Base-by-base conservation (phyloP, 2,888 invertebrate genomes). In the Limnephilus rhombicus region DNA sequence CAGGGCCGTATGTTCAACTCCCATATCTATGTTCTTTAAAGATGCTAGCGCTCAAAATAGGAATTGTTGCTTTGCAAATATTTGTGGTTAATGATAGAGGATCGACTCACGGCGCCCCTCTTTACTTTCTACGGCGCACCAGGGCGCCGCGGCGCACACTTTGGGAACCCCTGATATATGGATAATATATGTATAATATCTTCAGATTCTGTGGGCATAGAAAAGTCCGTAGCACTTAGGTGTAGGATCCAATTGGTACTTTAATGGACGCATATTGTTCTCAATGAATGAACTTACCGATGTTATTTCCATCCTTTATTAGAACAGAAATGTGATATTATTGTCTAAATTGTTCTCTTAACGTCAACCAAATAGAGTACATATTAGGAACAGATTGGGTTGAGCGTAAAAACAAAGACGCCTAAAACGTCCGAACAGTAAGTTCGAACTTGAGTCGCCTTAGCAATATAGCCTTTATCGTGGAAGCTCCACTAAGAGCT, bases 401-500 rank as follows among this genome's bases (percentile, higher is more conserved):
- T 68, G 68, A n/a, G 68, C 68, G 68, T 68, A 68, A 68, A 68
- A 68, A 87, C 49, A 53, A 34, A 37, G 88, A 89, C 80, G 15
- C 12, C 88, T 80, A 80, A 89, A 89, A 80, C 80, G 88, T 80
- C 80, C 80, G 37, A 45, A 80, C 87, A 29, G 31, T 31, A 34
- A 80, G 68, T 89, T 87, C 37, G 34, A 80, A 89, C 88, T 89
- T 80, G 88, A 80, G 34, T 89, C 88, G 88, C 80, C 88, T 89
- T 80, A 89, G 80, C 88, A 89, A 89, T 89, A 90, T 81, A 90
- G 90, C 90, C 49, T 82, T 90, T 45, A 82, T 82, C 90, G 82
- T 82, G 88, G 85, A 92, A 92, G 85, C 87, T 80, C 83, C 53
- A 90, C 89, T 86, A 92, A 93, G 91, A 91, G 92, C 93, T 91